These are phyloP conservation scores for Cyphomyrmex costatus DNA, from an alignment of 1,140 invertebrate species.

Conservation along the genomic window DNA sequence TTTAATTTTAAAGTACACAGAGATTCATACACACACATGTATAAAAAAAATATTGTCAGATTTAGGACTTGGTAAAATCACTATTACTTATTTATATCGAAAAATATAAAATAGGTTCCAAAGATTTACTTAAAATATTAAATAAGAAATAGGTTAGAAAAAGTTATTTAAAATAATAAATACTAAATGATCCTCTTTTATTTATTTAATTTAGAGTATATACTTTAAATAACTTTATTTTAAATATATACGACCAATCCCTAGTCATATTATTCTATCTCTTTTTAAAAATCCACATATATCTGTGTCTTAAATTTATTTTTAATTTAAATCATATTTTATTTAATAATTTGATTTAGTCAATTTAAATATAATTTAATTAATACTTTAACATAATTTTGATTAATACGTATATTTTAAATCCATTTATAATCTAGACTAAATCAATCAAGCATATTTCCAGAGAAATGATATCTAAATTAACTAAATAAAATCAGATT, in stretches of 20 bases:
- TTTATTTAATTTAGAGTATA: too few relatives aligned
- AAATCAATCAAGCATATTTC: not conserved
- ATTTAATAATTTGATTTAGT: too few relatives aligned
- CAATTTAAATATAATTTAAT: too few relatives aligned
- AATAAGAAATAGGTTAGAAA: too few relatives aligned
- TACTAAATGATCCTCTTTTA: too few relatives aligned
- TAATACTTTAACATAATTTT: not conserved
- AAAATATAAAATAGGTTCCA: too few relatives aligned
- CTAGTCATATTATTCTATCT: not conserved
- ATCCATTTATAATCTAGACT: not conserved
- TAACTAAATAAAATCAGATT: conserved; percentile 9
- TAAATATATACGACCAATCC: too few relatives aligned
- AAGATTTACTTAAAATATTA: too few relatives aligned
- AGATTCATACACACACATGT: not conserved
- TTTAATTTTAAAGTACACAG: not conserved
- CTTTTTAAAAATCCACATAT: not conserved
- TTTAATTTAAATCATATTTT: not conserved
- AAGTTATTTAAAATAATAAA: too few relatives aligned
- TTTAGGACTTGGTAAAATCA: too few relatives aligned
- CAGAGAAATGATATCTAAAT: not conserved
- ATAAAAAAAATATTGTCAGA: not conserved
- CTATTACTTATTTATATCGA: too few relatives aligned
- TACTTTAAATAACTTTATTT: too few relatives aligned
- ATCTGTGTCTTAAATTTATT: not conserved
- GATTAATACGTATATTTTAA: not conserved